Evolutionary conservation across 1,140 invertebrate genomes (phyloP).

Genomic region (Micrasema minimum): DNA sequence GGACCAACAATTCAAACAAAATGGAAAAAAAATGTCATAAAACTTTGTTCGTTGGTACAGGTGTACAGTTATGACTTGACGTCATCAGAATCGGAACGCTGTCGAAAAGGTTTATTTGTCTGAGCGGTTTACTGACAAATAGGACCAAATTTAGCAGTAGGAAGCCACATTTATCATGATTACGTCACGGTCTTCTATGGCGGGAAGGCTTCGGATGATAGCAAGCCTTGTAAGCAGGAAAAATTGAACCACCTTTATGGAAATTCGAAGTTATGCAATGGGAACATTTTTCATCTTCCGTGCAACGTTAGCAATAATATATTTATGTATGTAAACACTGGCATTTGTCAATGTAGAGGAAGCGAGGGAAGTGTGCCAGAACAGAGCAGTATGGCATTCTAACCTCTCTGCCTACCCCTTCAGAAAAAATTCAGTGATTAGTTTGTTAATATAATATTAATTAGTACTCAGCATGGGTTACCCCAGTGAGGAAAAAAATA

Average conservation of each 20-base stretch:
- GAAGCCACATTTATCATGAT: conserved; percentile 38
- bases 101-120: conserved; percentile 34
- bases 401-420: too few relatives aligned
- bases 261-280: conserved; percentile 16
- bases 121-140: conserved; percentile 40
- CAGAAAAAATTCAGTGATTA: too few relatives aligned
- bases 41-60: background rate
- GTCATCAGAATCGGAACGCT: conserved; percentile 10
- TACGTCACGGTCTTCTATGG: conserved; percentile 20
- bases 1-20: too few relatives aligned
- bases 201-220: conserved; percentile 12
- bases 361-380: too few relatives aligned
- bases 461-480: too few relatives aligned
- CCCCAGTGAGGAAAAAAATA: too few relatives aligned
- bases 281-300: background rate
- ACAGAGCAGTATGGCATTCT: too few relatives aligned
- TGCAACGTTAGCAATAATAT: too few relatives aligned
- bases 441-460: too few relatives aligned
- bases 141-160: conserved; percentile 21
- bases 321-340: too few relatives aligned
- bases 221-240: conserved; percentile 27
- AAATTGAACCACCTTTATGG: conserved; percentile 10
- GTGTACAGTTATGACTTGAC: background rate
- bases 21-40: too few relatives aligned
- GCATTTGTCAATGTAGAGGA: too few relatives aligned